Conservation (phyloP, 2,888 invertebrate genomes). For the Leptarthrus brevirostris region DNA sequence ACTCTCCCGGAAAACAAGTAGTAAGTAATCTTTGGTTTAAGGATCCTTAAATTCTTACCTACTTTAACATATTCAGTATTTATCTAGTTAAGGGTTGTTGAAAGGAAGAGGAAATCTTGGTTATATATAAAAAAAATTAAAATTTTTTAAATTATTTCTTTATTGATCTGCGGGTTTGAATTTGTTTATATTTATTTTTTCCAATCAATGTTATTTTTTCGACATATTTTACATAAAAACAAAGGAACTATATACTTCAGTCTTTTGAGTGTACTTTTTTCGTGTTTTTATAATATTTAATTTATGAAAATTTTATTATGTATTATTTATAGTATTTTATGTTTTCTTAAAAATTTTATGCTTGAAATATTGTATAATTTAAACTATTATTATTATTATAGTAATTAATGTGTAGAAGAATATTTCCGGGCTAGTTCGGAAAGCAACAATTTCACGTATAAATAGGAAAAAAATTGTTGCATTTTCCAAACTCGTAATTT, state of each 20-base stretch:
- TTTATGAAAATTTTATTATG: slow-evolving; percentile 39
- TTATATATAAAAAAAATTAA: too few species aligned
- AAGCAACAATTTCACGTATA: slow-evolving; percentile 33
- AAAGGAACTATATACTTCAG: slow-evolving; percentile 69
- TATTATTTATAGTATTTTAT: slow-evolving; percentile 30
- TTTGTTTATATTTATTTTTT: slow-evolving; percentile 50
- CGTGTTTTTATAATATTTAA: slow-evolving; percentile 44
- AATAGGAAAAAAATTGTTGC: slow-evolving; percentile 26
- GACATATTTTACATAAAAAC: slow-evolving; percentile 66
- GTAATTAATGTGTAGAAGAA: slow-evolving; percentile 41
- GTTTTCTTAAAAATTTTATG: slow-evolving; percentile 39
- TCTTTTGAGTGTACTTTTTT: slow-evolving; percentile 64
- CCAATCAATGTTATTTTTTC: slow-evolving; percentile 51
- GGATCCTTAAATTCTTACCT: too few species aligned
- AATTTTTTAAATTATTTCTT: slow-evolving; percentile 23
- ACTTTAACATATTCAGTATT: too few species aligned
- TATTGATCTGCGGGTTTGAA: slow-evolving; percentile 41
- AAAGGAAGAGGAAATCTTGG: neutral
- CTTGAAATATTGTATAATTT: slow-evolving; percentile 40
- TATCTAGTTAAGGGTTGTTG: too few species aligned
- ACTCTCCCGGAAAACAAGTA: too few species aligned
- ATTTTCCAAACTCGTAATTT: neutral
- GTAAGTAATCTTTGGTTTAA: too few species aligned
- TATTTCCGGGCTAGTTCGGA: slow-evolving; percentile 1
- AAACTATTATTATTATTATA: slow-evolving; percentile 28